These are phyloP conservation scores for Nematolebias whitei DNA, from an alignment of 2,113 vertebrate genomes.

Conservation along the genomic window DNA sequence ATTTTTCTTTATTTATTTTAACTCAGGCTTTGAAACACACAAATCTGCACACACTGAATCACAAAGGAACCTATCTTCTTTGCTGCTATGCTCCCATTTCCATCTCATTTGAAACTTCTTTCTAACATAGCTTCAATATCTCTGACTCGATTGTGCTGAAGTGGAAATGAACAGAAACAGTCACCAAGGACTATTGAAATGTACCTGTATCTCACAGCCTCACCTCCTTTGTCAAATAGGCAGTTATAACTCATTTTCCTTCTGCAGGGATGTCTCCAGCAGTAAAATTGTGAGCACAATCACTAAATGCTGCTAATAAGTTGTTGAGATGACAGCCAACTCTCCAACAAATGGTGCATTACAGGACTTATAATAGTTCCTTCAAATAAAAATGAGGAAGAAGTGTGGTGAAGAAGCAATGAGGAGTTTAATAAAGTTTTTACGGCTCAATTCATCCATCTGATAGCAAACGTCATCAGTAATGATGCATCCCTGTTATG, in stretches of 20 bases:
- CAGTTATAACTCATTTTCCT: slow-evolving; percentile 11
- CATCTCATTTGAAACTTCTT: neutral
- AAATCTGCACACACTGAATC: slow-evolving; percentile 4
- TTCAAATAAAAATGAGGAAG: slow-evolving; percentile 1
- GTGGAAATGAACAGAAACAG: slow-evolving; percentile 29
- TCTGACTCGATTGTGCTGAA: slow-evolving; percentile 29
- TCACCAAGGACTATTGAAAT: slow-evolving; percentile 31
- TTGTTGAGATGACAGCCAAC: too few relatives aligned
- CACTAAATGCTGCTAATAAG: too few relatives aligned
- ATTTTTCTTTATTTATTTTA: neutral
- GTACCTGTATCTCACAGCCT: slow-evolving; percentile 8
- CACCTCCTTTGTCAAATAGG: neutral
- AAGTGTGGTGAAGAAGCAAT: neutral
- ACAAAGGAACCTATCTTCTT: slow-evolving; percentile 9
- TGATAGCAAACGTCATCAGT: too few relatives aligned
- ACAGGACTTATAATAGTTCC: neutral
- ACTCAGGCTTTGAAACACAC: slow-evolving; percentile 2
- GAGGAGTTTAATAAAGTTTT: slow-evolving; percentile 25
- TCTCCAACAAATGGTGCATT: too few relatives aligned
- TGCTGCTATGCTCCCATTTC: slow-evolving; percentile 11
- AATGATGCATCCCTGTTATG: too few relatives aligned
- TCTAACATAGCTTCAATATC: slow-evolving; percentile 30
- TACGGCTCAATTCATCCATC: too few relatives aligned
- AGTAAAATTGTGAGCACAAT: neutral
- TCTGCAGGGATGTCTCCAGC: slow-evolving; percentile 14